Evolutionary conservation across 2,113 vertebrate genomes (phyloP).

Genomic region (Sciurus niger): DNA sequence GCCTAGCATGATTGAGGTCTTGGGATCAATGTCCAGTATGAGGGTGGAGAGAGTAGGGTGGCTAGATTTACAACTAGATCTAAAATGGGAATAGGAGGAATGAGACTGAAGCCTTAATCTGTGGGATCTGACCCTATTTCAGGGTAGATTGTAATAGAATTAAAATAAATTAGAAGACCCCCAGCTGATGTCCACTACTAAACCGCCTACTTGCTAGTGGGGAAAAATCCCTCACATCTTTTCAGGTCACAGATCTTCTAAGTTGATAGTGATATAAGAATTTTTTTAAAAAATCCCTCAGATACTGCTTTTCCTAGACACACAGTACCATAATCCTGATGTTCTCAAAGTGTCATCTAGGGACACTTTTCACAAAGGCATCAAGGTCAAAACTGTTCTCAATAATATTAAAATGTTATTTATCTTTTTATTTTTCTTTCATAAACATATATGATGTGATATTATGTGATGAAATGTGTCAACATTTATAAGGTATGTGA

Average conservation of each 20-base stretch:
- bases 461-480: slow-evolving; percentile 20
- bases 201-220: background rate
- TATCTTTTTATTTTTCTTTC: slow-evolving; percentile 27
- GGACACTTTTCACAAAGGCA: slow-evolving; percentile 1
- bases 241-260: background rate
- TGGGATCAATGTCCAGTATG: too few species aligned
- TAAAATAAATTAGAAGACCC: background rate
- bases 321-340: background rate
- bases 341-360: slow-evolving; percentile 5
- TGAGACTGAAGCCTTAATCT: background rate
- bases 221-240: background rate
- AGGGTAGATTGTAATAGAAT: background rate
- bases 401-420: background rate
- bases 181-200: background rate
- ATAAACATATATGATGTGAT: background rate
- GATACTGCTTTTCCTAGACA: background rate
- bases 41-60: too few species aligned
- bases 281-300: too few species aligned
- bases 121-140: background rate
- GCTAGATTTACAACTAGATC: background rate
- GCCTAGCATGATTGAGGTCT: too few species aligned
- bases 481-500: slow-evolving; percentile 10
- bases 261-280: too few species aligned
- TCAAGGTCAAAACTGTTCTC: slow-evolving; percentile 12
- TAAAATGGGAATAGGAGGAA: background rate